Conservation (phyloP, 1,140 invertebrate genomes). For the Drosophila ohnishii region DNA sequence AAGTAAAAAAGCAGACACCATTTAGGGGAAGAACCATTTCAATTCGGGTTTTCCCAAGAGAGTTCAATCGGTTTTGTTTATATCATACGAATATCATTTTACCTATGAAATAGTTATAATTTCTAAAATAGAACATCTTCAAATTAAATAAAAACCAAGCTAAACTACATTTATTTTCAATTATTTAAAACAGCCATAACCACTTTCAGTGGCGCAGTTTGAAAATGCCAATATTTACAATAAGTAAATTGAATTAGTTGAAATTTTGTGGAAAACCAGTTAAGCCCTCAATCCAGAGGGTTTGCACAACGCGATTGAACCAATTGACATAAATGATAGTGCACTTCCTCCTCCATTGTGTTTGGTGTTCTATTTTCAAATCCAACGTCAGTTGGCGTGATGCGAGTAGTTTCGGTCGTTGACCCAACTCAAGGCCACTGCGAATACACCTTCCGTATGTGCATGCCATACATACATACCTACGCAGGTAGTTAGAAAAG, state of each 20-base stretch:
- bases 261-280: constrained; percentile 4
- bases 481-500: constrained; percentile 33
- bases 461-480: constrained; percentile 29
- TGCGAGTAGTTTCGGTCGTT: constrained; percentile 26
- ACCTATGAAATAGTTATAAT: not conserved
- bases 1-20: no score
- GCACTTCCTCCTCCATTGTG: constrained; percentile 22
- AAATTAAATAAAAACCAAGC: not conserved
- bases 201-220: constrained; percentile 12
- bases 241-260: not conserved
- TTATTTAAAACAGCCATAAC: not conserved
- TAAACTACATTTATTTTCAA: not conserved
- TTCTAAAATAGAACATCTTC: not conserved
- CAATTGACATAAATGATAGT: constrained; percentile 18
- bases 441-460: constrained; percentile 12
- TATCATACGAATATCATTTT: not conserved
- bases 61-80: not conserved
- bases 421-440: constrained; percentile 38
- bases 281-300: not conserved
- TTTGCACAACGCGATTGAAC: constrained; percentile 6
- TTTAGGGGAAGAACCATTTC: constrained; percentile 2
- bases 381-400: constrained; percentile 16
- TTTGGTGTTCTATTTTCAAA: constrained; percentile 23
- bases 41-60: not conserved
- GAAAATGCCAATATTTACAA: constrained; percentile 6